A percentile compares a stretch with the other conserved stretches of the same genome.
Conservation (phyloP, 2,888 invertebrate species). For the Chrysolina oricalcia region DNA sequence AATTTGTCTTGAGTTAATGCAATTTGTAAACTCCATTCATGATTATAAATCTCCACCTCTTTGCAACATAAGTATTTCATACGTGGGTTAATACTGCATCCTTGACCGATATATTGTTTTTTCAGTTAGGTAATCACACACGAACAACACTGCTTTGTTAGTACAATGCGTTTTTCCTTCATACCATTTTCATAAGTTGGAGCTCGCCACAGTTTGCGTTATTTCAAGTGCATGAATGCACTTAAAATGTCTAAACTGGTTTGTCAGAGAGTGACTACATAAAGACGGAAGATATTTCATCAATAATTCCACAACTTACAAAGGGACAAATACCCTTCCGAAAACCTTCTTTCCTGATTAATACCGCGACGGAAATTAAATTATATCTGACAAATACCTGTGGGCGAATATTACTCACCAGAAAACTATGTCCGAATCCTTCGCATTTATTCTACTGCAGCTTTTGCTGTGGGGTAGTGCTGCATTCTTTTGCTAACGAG, state of each 20-base stretch:
- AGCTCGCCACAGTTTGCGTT: not conserved
- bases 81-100: constrained; percentile 47
- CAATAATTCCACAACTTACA: too few species aligned
- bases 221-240: not conserved
- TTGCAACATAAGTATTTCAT: constrained; percentile 44
- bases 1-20: constrained; percentile 43
- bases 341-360: too few species aligned
- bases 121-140: constrained; percentile 40
- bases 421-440: too few species aligned
- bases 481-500: too few species aligned
- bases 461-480: too few species aligned
- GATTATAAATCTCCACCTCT: constrained; percentile 47
- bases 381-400: too few species aligned
- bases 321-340: too few species aligned
- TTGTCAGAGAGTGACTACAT: not conserved
- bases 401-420: too few species aligned
- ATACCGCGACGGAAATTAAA: too few species aligned
- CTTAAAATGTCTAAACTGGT: not conserved
- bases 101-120: constrained; percentile 49
- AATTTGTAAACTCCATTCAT: constrained; percentile 48
- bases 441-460: too few species aligned
- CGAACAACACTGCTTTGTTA: constrained; percentile 25
- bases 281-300: too few species aligned
- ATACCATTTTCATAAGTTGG: constrained; percentile 5
- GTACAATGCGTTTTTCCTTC: constrained; percentile 11